A percentile compares a stretch with the other conserved stretches of the same genome.
Conservation (phyloP, 2,113 vertebrate species). For the Aptenodytes patagonicus region DNA sequence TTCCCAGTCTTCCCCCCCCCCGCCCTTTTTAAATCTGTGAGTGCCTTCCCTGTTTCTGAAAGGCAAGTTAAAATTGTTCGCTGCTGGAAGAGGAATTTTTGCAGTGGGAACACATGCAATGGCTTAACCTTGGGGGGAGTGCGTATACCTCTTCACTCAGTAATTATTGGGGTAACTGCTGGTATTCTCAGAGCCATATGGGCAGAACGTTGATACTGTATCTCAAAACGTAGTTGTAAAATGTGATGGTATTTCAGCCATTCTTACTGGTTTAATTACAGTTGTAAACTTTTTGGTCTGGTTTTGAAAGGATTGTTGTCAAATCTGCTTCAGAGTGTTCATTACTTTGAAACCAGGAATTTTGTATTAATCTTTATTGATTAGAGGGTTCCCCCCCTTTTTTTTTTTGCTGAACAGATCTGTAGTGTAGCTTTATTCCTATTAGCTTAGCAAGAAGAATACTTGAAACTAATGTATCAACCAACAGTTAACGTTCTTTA, state of each 20-base stretch:
- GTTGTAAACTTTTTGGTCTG: neutral
- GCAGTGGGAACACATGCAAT: neutral
- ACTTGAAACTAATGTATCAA: neutral
- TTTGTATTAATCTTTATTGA: neutral
- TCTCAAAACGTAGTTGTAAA: neutral
- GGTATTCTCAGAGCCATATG: neutral
- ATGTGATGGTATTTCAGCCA: neutral
- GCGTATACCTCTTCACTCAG: neutral
- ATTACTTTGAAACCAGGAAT: neutral
- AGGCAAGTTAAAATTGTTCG: neutral
- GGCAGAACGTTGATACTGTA: accelerated
- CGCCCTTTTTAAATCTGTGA: neutral
- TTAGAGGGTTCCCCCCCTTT: neutral
- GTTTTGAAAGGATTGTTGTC: neutral
- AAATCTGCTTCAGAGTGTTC: neutral
- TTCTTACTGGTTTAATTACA: neutral
- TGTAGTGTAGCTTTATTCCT: neutral
- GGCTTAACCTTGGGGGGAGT: neutral
- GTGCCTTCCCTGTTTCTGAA: neutral
- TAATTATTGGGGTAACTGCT: neutral
- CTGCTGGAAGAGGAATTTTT: neutral
- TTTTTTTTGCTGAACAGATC: neutral
- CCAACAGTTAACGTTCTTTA: neutral
- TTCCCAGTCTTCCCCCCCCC: neutral
- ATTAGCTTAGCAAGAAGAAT: neutral